Percentiles rank a stretch among this genome's conserved stretches.
Evolutionary conservation across 1,140 invertebrate species (phyloP).

Genomic region (Drosophila kepulauana): DNA sequence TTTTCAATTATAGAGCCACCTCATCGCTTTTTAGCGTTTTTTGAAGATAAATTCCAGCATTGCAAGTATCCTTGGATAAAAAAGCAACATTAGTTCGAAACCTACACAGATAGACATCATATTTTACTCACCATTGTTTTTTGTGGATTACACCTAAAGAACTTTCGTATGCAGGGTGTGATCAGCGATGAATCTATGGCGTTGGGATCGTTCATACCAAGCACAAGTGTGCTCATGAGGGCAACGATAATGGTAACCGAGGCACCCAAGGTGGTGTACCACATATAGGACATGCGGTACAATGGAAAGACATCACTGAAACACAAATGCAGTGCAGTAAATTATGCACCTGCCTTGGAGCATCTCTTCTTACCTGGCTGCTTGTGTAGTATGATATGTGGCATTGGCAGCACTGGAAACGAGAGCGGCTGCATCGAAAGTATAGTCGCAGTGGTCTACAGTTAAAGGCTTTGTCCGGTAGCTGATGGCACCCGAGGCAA

Average conservation of each 20-base stretch:
- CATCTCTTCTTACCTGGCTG: slow-evolving; percentile 51
- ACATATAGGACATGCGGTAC: slow-evolving; percentile 89
- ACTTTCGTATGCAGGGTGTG: slow-evolving; percentile 79
- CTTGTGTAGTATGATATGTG: slow-evolving; percentile 24
- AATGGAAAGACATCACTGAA: slow-evolving; percentile 87
- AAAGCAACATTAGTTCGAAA: not conserved
- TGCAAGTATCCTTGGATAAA: slow-evolving; percentile 47
- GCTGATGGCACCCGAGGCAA: slow-evolving; percentile 87
- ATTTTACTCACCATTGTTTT: slow-evolving; percentile 36
- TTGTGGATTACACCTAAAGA: slow-evolving; percentile 43
- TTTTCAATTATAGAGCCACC: slow-evolving; percentile 60
- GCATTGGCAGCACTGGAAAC: slow-evolving; percentile 41
- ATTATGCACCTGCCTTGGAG: not conserved
- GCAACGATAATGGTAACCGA: slow-evolving; percentile 86
- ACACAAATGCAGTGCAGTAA: not conserved
- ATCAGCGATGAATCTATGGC: slow-evolving; percentile 69
- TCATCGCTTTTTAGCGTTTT: slow-evolving; percentile 65
- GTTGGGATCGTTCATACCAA: slow-evolving; percentile 72
- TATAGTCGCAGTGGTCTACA: slow-evolving; percentile 90
- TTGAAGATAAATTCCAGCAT: slow-evolving; percentile 60
- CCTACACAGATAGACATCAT: not conserved
- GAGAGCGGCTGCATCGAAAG: slow-evolving; percentile 68
- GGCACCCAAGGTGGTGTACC: slow-evolving; percentile 88
- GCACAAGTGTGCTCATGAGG: slow-evolving; percentile 85
- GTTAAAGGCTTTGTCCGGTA: slow-evolving; percentile 89